Percentiles rank a stretch among this genome's conserved stretches.
phyloP scores from a whole-genome alignment of 2,113 vertebrate species.

The Benitochromis conjunctus region DNA sequence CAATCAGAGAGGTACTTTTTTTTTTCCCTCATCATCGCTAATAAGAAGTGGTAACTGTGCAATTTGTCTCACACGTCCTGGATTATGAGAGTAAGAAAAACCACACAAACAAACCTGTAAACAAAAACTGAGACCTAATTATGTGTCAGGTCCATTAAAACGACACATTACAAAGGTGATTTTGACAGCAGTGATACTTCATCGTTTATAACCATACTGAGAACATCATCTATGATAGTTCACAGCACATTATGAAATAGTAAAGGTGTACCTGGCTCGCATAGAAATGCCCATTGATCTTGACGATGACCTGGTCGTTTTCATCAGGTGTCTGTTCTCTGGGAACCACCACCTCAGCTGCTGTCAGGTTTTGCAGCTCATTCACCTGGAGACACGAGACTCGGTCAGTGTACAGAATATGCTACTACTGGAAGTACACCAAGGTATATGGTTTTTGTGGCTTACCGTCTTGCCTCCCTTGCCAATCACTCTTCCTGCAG shows the following conservation, averaged over 20 bases:
- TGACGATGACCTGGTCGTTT: constrained; percentile 93
- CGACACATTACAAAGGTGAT: background rate
- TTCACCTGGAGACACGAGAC: constrained; percentile 77
- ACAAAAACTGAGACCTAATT: background rate
- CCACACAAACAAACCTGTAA: background rate
- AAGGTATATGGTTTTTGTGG: background rate
- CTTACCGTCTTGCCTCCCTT: constrained; percentile 94
- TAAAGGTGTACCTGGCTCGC: constrained; percentile 86
- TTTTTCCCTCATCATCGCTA: background rate
- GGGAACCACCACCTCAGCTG: constrained; percentile 92
- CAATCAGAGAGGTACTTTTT: background rate
- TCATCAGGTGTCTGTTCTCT: constrained; percentile 92
- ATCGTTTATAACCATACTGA: background rate
- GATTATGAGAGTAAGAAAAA: background rate
- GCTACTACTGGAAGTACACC: background rate
- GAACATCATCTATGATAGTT: background rate
- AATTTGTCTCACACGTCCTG: background rate
- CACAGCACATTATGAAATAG: too few relatives aligned
- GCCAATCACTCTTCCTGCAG: constrained; percentile 88
- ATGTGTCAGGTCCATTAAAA: background rate
- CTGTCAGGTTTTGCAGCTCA: constrained; percentile 92
- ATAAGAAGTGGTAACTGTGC: background rate
- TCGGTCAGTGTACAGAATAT: background rate
- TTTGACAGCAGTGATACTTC: background rate
- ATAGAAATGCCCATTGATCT: constrained; percentile 97